These are phyloP conservation scores for Ichneumoninae sp. DNA, from an alignment of 2,888 invertebrate genomes.

Conservation along the genomic window DNA sequence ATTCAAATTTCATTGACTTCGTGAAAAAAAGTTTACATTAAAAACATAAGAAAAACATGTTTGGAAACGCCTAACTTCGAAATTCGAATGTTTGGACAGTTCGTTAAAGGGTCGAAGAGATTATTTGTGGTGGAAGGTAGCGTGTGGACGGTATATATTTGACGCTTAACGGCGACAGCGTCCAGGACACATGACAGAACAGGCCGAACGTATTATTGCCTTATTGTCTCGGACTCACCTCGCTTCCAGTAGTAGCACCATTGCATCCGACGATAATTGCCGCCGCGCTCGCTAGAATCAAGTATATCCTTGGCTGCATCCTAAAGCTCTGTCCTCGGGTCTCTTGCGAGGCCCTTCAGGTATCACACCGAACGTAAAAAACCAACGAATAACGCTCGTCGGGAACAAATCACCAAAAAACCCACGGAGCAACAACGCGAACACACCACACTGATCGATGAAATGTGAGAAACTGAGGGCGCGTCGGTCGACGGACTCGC, in stretches of 20 bases:
- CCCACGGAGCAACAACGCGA: constrained; percentile 80
- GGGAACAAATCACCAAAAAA: constrained; percentile 77
- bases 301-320: constrained; percentile 92
- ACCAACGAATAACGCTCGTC: constrained; percentile 67
- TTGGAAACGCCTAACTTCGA: constrained; percentile 33
- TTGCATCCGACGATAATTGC: constrained; percentile 90
- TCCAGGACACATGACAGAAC: constrained; percentile 42
- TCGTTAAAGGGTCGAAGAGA: neutral
- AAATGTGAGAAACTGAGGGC: constrained; percentile 83
- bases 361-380: constrained; percentile 69
- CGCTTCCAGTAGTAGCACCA: constrained; percentile 85
- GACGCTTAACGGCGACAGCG: constrained; percentile 3
- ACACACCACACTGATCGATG: constrained; percentile 84
- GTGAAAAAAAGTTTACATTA: too few relatives aligned
- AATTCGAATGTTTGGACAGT: neutral
- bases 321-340: constrained; percentile 67
- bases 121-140: neutral
- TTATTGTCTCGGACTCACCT: constrained; percentile 87
- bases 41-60: constrained; percentile 39
- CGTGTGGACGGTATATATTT: neutral
- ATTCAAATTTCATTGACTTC: too few relatives aligned
- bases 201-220: neutral
- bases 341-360: constrained; percentile 67
- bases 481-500: constrained; percentile 77
- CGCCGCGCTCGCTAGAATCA: constrained; percentile 90